Conservation (phyloP, 2,888 invertebrate genomes). For the Stegana nigrithorax region DNA sequence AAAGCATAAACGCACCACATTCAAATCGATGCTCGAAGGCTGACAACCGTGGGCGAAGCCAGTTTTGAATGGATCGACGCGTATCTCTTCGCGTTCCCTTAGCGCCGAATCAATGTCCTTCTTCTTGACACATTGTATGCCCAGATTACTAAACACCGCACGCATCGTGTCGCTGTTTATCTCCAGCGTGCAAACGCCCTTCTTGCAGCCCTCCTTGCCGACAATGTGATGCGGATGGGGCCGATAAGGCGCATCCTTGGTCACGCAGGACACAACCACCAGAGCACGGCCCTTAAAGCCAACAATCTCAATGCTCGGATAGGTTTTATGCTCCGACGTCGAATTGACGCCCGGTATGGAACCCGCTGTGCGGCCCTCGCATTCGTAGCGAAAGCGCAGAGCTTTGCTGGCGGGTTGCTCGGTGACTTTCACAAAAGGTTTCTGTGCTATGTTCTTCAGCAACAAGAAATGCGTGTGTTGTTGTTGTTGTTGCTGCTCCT, state of each 20-base stretch:
- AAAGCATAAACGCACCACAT: conserved; percentile 93
- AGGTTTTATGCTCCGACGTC: conserved; percentile 90
- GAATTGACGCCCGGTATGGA: conserved; percentile 93
- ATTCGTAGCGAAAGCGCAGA: conserved; percentile 91
- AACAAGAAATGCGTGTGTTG: conserved; percentile 25
- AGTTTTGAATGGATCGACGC: conserved; percentile 93
- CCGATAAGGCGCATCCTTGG: conserved; percentile 87
- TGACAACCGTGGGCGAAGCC: conserved; percentile 87
- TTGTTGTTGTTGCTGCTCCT: conserved; percentile 46
- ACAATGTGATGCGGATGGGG: conserved; percentile 82
- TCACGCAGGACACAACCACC: conserved; percentile 94
- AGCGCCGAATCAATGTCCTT: conserved; percentile 91
- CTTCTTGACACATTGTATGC: conserved; percentile 96
- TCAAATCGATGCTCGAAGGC: conserved; percentile 91
- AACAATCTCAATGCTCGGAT: conserved; percentile 89
- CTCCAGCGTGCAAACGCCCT: conserved; percentile 90
- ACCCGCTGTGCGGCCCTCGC: conserved; percentile 96
- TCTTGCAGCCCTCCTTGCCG: conserved; percentile 91
- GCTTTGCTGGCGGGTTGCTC: conserved; percentile 95
- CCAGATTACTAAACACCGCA: conserved; percentile 89
- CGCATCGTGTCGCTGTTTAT: conserved; percentile 81
- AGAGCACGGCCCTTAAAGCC: conserved; percentile 87
- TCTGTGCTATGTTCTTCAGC: conserved; percentile 59
- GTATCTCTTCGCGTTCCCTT: conserved; percentile 81
- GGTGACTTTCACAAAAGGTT: conserved; percentile 80